These are phyloP conservation scores for Ibidorhyncha struthersii DNA, from an alignment of 2,113 vertebrate genomes.

Conservation along the genomic window DNA sequence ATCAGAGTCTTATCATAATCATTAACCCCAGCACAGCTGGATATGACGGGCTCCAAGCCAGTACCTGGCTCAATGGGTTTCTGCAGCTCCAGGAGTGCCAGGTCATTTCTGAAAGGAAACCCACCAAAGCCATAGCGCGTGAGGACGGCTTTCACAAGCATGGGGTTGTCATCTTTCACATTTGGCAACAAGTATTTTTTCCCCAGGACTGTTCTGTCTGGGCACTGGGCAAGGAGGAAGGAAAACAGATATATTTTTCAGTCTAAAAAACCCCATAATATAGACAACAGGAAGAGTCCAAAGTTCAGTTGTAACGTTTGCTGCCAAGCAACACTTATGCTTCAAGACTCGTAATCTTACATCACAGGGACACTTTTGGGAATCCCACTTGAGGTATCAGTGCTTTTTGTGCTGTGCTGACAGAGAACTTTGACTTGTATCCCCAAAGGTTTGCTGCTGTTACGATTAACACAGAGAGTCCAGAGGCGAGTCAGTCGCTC, in stretches of 20 bases:
- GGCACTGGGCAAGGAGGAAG: not conserved
- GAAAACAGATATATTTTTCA: not conserved
- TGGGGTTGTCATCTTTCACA: not conserved
- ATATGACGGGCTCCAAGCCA: not conserved
- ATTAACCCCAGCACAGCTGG: not conserved
- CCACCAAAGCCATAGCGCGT: not conserved
- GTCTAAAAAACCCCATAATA: not conserved
- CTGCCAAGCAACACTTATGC: not conserved
- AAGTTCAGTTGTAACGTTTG: not conserved
- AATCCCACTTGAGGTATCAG: not conserved
- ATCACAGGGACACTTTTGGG: not conserved
- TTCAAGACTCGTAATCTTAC: not conserved
- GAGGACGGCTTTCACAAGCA: not conserved
- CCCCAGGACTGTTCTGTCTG: not conserved
- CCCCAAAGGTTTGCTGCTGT: not conserved
- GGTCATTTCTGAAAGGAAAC: not conserved
- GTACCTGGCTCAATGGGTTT: not conserved
- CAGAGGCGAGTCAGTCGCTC: fast-evolving
- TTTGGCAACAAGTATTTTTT: not conserved
- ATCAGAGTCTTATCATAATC: too few relatives aligned
- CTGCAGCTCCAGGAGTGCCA: not conserved
- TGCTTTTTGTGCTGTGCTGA: not conserved
- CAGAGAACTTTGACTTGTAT: not conserved
- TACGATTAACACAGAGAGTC: not conserved
- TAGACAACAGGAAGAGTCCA: not conserved